Conservation (phyloP, 2,113 vertebrate genomes). For the Lophius piscatorius region DNA sequence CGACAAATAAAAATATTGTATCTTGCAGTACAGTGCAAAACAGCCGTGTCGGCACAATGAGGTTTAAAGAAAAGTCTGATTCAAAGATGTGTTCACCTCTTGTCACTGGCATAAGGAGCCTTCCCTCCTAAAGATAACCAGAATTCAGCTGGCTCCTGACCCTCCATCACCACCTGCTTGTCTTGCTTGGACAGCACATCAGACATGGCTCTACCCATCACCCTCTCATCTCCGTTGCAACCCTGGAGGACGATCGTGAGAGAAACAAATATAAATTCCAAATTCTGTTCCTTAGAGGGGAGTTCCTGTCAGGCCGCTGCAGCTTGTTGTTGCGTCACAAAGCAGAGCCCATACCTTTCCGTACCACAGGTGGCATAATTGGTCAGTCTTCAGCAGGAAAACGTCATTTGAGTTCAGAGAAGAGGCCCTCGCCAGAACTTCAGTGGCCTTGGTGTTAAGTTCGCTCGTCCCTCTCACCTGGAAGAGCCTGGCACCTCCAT, state of each 20-base stretch:
- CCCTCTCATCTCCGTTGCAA: conserved; percentile 89
- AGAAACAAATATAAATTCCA: conserved; percentile 3
- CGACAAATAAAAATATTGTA: no score
- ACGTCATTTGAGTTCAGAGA: conserved; percentile 90
- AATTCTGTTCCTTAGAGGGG: neutral
- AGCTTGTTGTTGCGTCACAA: neutral
- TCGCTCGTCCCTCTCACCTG: conserved; percentile 86
- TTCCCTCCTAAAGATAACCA: conserved; percentile 90
- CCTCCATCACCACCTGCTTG: conserved; percentile 88
- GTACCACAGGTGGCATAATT: conserved; percentile 86
- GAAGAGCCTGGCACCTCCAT: conserved; percentile 79
- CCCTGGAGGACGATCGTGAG: conserved; percentile 75
- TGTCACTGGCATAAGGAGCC: conserved; percentile 86
- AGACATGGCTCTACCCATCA: conserved; percentile 86
- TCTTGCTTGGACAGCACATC: conserved; percentile 84
- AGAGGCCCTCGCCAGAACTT: conserved; percentile 83
- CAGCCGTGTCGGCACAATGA: no score
- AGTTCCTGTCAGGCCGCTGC: neutral
- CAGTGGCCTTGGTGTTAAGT: conserved; percentile 87
- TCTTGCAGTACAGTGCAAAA: no score
- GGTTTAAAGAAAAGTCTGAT: neutral
- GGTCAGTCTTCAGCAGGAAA: conserved; percentile 83
- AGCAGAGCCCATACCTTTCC: conserved; percentile 82
- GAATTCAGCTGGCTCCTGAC: conserved; percentile 89
- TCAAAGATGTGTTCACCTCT: conserved; percentile 75